phyloP scores from a whole-genome alignment of 1,140 invertebrate species.

The Heliconius congener region DNA sequence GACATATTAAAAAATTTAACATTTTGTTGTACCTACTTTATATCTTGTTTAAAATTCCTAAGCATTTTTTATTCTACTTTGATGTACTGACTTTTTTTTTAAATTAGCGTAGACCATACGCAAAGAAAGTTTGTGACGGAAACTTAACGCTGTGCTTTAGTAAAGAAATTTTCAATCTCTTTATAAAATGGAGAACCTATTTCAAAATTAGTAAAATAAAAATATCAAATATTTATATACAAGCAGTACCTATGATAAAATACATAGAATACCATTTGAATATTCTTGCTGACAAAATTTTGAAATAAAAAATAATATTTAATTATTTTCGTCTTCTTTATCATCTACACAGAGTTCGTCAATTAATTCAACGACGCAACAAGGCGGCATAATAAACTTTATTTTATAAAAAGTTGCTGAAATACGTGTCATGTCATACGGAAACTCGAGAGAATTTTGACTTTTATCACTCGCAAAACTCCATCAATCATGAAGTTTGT shows the following conservation, averaged over 20 bases:
- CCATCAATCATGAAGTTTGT: conserved; percentile 9
- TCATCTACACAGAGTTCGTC: background rate
- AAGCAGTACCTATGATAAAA: background rate
- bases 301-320: background rate
- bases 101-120: too few relatives aligned
- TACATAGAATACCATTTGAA: too few relatives aligned
- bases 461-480: conserved; percentile 4
- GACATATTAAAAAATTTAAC: too few relatives aligned
- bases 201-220: too few relatives aligned
- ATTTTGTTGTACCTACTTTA: too few relatives aligned
- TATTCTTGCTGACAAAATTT: background rate
- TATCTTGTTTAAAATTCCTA: too few relatives aligned
- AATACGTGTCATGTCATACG: background rate
- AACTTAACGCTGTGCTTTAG: too few relatives aligned
- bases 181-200: too few relatives aligned
- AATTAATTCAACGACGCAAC: conserved; percentile 4
- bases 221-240: background rate
- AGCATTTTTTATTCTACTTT: too few relatives aligned
- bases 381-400: conserved; percentile 6
- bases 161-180: too few relatives aligned
- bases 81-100: too few relatives aligned
- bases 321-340: background rate
- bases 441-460: background rate
- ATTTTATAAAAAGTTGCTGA: background rate
- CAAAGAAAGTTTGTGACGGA: too few relatives aligned